Base-by-base conservation (phyloP, 1,140 invertebrate species). In the Drosophila melanica region DNA sequence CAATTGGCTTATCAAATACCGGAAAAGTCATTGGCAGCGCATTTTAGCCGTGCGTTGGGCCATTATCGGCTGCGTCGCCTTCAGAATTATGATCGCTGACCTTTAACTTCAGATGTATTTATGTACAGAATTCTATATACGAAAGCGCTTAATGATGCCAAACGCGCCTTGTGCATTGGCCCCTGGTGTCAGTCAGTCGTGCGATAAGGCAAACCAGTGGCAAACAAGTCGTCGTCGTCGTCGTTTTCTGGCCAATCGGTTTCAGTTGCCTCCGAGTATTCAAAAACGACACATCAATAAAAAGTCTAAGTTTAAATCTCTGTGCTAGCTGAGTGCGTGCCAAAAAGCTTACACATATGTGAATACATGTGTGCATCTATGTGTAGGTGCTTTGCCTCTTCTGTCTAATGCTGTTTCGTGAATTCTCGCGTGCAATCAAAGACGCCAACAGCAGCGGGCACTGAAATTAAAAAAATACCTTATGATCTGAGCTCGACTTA, bases 171-270 rank as follows among this genome's bases (percentile, higher is more conserved):
- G 77, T 77, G 81, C 65, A 80, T 62, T 77, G 64, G 77, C 81
- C 81, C 67, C 80, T 66, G 54, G 18, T 71, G 62, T 67, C 66
- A 75, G 75, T 66, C 55, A 39, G 53, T 48, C 30, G 47, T 48
- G 44, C 75, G 82, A 86, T 86, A 86, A 86, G 82, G 82, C 82
- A 57, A 87, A 86, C 81, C 68, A 66, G 59, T 81, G 57, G 53
- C 65, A 53, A 78, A 65, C 57, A 39, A 67, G 65, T 77, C 59
- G 35, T 37, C 39, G 44, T 11, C 14, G 57, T 18, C 12, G 10
- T 6, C 16, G 27, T 23, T 27, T n/a, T 12, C 42, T 62, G 62
- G 63, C 51, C 66, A 62, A 66, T 70, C 66, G 59, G 27, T 55
- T 35, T 37, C 37, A 39, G 48, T 33, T 44, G 50, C 27, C 35